These are phyloP conservation scores for Gortyna flavago DNA, from an alignment of 2,888 invertebrate species.

Conservation along the genomic window DNA sequence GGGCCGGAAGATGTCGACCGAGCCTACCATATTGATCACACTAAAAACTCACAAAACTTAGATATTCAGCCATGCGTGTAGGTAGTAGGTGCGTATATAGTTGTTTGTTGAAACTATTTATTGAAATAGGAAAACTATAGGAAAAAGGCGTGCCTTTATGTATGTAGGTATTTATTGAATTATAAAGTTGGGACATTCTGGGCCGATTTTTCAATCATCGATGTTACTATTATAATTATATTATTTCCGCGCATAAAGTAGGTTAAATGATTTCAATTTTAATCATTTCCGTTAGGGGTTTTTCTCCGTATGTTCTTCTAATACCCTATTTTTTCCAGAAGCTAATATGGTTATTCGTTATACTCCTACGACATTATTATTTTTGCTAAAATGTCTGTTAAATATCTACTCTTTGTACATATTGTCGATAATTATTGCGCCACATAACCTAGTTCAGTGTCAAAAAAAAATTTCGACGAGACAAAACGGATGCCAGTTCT, in stretches of 20 bases:
- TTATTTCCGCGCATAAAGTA: not conserved
- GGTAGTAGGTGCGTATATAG: not conserved
- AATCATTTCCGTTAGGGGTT: not conserved
- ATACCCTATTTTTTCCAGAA: not conserved
- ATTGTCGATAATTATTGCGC: not conserved
- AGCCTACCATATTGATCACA: slow-evolving; percentile 77
- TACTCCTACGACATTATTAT: not conserved
- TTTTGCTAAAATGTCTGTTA: not conserved
- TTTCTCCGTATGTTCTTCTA: too few relatives aligned
- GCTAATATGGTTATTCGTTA: not conserved
- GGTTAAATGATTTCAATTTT: not conserved
- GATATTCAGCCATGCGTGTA: slow-evolving; percentile 19
- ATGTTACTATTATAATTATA: not conserved
- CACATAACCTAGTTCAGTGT: not conserved
- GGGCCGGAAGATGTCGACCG: slow-evolving; percentile 72
- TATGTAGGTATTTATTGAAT: not conserved
- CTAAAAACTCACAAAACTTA: slow-evolving; percentile 63
- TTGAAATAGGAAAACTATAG: not conserved
- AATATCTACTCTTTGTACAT: not conserved
- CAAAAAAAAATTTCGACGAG: not conserved
- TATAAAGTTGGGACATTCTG: not conserved
- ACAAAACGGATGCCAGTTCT: not conserved
- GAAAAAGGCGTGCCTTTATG: not conserved
- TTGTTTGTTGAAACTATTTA: not conserved
- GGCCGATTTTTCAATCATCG: not conserved